These are phyloP conservation scores for Ips nitidus DNA, from an alignment of 1,140 invertebrate genomes.

Conservation along the genomic window DNA sequence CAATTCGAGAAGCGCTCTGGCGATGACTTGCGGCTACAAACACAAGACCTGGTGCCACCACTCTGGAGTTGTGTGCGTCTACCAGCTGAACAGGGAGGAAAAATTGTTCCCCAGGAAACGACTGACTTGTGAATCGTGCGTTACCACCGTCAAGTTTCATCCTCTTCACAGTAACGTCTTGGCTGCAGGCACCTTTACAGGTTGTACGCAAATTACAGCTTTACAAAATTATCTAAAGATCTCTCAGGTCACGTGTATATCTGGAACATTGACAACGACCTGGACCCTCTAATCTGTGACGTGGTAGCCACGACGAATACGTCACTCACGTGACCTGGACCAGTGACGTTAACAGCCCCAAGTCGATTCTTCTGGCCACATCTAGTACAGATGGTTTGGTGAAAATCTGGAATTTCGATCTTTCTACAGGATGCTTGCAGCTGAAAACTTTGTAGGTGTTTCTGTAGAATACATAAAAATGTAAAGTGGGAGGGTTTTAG, in stretches of 20 bases:
- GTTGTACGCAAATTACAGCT: constrained; percentile 18
- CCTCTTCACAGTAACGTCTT: constrained; percentile 41
- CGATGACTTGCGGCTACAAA: constrained; percentile 41
- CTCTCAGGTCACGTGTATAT: constrained; percentile 44
- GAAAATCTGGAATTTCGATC: constrained; percentile 46
- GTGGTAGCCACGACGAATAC: constrained; percentile 41
- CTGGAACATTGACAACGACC: constrained; percentile 48
- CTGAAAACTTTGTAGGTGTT: constrained; percentile 41
- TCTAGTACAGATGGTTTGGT: constrained; percentile 48
- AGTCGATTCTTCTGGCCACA: constrained; percentile 41
- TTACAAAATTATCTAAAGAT: not conserved
- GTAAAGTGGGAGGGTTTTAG: constrained; percentile 27
- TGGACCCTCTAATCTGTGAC: constrained; percentile 40
- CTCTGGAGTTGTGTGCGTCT: constrained; percentile 39
- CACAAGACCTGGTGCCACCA: constrained; percentile 50
- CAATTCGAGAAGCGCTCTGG: constrained; percentile 44
- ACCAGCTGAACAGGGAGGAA: constrained; percentile 37
- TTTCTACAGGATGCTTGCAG: constrained; percentile 25
- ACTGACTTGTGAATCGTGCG: constrained; percentile 43
- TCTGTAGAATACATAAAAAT: too few relatives aligned
- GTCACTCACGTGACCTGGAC: constrained; percentile 47
- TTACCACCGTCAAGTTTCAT: constrained; percentile 44
- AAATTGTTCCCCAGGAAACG: constrained; percentile 40
- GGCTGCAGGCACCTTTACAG: constrained; percentile 46
- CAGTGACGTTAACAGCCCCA: constrained; percentile 41